A percentile compares a stretch with the other conserved stretches of the same genome.
These are phyloP conservation scores for Rugalucina vietnamica DNA, from an alignment of 2,888 invertebrate genomes.

Conservation along the genomic window DNA sequence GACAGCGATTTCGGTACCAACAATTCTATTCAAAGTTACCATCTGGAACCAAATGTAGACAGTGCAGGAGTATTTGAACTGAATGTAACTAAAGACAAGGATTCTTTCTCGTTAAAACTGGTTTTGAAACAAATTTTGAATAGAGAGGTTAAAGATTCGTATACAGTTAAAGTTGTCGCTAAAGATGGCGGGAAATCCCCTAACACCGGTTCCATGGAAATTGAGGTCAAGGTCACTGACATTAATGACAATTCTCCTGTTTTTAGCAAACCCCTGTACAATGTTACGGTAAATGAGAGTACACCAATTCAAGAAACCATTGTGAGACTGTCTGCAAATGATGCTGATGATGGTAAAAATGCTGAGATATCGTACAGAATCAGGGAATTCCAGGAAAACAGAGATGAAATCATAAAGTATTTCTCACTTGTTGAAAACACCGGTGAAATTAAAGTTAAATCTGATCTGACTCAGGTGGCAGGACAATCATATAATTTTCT, in stretches of 20 bases:
- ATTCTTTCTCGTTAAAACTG: constrained; percentile 49
- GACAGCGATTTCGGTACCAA: constrained; percentile 72
- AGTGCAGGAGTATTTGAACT: constrained; percentile 64
- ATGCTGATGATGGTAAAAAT: constrained; percentile 93
- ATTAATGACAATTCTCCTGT: constrained; percentile 68
- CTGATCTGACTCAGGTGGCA: constrained; percentile 68
- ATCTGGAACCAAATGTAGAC: constrained; percentile 53
- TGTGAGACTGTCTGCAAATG: constrained; percentile 89
- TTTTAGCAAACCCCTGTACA: constrained; percentile 49
- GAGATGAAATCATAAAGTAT: constrained; percentile 54
- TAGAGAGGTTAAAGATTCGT: constrained; percentile 58
- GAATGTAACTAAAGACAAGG: constrained; percentile 47
- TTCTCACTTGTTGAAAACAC: constrained; percentile 70
- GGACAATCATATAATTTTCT: constrained; percentile 69
- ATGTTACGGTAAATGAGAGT: constrained; percentile 65
- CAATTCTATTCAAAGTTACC: constrained; percentile 71
- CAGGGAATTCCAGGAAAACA: constrained; percentile 63
- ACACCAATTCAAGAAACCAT: constrained; percentile 63
- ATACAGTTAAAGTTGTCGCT: constrained; percentile 60
- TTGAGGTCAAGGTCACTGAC: constrained; percentile 62
- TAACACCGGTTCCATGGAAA: constrained; percentile 59
- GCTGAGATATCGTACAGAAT: constrained; percentile 85
- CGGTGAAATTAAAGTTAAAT: constrained; percentile 73
- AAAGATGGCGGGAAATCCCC: constrained; percentile 65
- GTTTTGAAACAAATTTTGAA: constrained; percentile 55